Evolutionary conservation across 1,140 invertebrate genomes (phyloP).

Genomic region (Xylocopa sonorina): DNA sequence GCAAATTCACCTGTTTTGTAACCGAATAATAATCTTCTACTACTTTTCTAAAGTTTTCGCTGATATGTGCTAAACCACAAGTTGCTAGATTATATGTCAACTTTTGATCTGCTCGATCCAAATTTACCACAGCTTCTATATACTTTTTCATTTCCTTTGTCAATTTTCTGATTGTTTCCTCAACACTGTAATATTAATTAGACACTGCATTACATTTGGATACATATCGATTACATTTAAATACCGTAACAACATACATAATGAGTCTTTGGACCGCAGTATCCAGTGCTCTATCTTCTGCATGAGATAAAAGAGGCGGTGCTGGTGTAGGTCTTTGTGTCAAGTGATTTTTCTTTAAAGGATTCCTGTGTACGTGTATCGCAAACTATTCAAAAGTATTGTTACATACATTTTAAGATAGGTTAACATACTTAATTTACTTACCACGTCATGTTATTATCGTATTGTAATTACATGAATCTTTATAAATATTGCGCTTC

Average conservation of each 20-base stretch:
- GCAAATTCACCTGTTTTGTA: constrained; percentile 74
- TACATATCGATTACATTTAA: not conserved
- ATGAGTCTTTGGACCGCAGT: constrained; percentile 76
- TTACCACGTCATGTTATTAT: constrained; percentile 62
- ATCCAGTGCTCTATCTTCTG: constrained; percentile 75
- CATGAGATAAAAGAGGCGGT: constrained; percentile 70
- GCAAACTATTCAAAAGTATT: not conserved
- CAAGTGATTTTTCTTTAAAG: constrained; percentile 72
- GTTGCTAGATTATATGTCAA: constrained; percentile 76
- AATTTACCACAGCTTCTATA: constrained; percentile 67
- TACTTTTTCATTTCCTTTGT: constrained; percentile 80
- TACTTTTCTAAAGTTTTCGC: constrained; percentile 76
- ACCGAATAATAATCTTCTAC: constrained; percentile 79
- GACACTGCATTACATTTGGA: not conserved
- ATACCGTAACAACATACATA: constrained; percentile 47
- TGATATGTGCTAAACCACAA: constrained; percentile 73
- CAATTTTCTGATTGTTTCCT: constrained; percentile 75
- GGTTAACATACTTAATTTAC: constrained; percentile 14
- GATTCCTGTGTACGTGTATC: constrained; percentile 68
- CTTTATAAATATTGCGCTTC: not conserved
- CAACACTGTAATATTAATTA: constrained; percentile 67
- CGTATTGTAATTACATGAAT: not conserved
- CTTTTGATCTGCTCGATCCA: constrained; percentile 75
- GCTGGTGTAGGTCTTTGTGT: constrained; percentile 74
- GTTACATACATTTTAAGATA: not conserved